Base-by-base conservation (phyloP, 2,113 vertebrate species). In the Echinops telfairi region DNA sequence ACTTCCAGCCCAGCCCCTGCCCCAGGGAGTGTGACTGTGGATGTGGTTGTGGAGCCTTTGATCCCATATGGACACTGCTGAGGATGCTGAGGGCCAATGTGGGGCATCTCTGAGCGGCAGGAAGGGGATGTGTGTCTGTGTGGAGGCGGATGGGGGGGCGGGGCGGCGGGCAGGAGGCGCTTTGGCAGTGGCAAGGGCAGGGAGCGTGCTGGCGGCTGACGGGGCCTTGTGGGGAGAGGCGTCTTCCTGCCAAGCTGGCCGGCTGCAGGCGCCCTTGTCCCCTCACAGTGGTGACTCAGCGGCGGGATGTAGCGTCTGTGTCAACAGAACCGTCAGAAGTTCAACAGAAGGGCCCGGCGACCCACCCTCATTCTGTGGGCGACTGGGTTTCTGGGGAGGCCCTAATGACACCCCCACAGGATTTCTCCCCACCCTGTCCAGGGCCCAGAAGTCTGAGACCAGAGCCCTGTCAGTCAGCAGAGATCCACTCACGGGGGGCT, bases 371-470 rank as follows among this genome's bases (percentile, higher is more conserved):
- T 23, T 22, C 31, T 38, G 0, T 31, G 8, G 79, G 31, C 0
- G 16, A 19, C 5, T 23, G 47, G 1, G 0, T 71, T 36, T 66
- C 66, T 9, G 17, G 14, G 17, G 23, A 31, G 10, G 23, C 31
- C 2, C 8, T 36, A 4, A 7, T 57, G 0, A 22, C 33, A 29
- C 7, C 3, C 70, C 23, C 6, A 0, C 15, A 40, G 80, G 1
- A 14, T 0, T 6, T 2, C 0, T 19, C 40, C 2, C 15, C 25
- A 31, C 7, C 0, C 0, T 8, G 1, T 1, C 31, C 20, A 19
- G 31, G 53, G 33, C 47, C 47, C 3, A 1, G 31, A 70, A 9
- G 86, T 27, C n/a, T 0, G 1, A 20, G 0, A 22, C 11, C 81
- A 16, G 0, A 64, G 64, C 47, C 47, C 10, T 53, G 47, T 53